A percentile compares a stretch with the other conserved stretches of the same genome.
Evolutionary conservation across 2,888 invertebrate species (phyloP).

Genomic region (Notocelia uddmanniana): DNA sequence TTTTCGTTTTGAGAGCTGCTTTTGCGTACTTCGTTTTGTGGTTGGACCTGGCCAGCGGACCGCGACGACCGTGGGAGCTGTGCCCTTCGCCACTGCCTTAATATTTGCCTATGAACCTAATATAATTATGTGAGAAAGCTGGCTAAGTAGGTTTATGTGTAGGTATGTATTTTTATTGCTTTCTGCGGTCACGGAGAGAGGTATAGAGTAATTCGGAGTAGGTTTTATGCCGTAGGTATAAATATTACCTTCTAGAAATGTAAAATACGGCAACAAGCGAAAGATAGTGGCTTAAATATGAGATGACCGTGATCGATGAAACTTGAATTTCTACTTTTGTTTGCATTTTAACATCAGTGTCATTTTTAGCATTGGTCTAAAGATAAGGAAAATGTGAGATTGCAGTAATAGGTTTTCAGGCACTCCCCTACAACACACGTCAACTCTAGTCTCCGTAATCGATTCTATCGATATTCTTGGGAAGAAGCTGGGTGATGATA

Average conservation of each 20-base stretch:
- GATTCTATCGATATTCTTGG: too few species aligned
- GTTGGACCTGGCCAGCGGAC: slow-evolving; percentile 23
- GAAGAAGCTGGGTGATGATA: too few species aligned
- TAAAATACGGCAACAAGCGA: not conserved
- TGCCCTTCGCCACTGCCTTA: slow-evolving; percentile 42
- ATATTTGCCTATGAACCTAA: slow-evolving; percentile 44
- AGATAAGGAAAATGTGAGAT: too few species aligned
- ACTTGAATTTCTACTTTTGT: not conserved
- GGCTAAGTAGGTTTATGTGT: slow-evolving; percentile 33
- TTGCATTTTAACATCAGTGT: too few species aligned
- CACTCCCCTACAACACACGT: too few species aligned
- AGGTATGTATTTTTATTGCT: slow-evolving; percentile 19
- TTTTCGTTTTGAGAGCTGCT: not conserved
- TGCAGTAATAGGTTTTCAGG: too few species aligned
- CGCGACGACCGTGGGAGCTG: slow-evolving; percentile 40
- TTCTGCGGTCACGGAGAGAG: not conserved
- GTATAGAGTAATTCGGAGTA: not conserved
- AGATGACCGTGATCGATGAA: not conserved
- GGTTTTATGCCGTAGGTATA: not conserved
- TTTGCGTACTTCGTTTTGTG: slow-evolving; percentile 11
- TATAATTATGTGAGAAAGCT: slow-evolving; percentile 39
- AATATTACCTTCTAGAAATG: not conserved
- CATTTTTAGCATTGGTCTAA: too few species aligned
- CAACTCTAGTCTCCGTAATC: too few species aligned
- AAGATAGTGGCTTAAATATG: not conserved